Percentiles rank a stretch among this genome's conserved stretches.
phyloP scores from a whole-genome alignment of 2,888 invertebrate genomes.

The Drosophila antonietae region DNA sequence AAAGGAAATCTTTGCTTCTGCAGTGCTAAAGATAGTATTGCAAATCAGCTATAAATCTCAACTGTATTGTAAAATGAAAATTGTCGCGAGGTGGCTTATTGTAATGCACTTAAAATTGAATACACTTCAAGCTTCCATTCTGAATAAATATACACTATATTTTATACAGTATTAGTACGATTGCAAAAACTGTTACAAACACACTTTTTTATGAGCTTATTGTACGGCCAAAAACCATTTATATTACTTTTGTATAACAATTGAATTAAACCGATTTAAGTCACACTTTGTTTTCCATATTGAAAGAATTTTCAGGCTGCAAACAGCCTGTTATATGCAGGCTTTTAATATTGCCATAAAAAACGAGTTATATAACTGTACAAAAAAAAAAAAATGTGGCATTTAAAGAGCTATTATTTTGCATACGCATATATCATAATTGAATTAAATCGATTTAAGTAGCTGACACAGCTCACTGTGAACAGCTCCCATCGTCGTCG shows the following conservation, averaged over 20 bases:
- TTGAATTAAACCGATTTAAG: neutral
- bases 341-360: neutral
- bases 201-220: neutral
- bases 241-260: neutral
- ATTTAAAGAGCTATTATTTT: neutral
- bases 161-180: neutral
- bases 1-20: neutral
- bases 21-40: neutral
- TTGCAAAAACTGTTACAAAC: neutral
- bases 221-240: neutral
- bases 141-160: no score
- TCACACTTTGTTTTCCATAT: neutral
- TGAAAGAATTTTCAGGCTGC: neutral
- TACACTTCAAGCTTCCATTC: neutral
- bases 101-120: no score
- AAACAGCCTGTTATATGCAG: neutral
- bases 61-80: no score
- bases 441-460: constrained; percentile 34
- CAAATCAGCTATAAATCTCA: no score
- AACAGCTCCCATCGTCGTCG: constrained; percentile 2
- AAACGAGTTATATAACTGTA: neutral
- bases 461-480: constrained; percentile 16
- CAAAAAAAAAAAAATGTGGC: neutral
- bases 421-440: constrained; percentile 9
- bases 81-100: no score